Evolutionary conservation across 2,113 vertebrate genomes (phyloP).

Genomic region (Scophthalmus maximus): DNA sequence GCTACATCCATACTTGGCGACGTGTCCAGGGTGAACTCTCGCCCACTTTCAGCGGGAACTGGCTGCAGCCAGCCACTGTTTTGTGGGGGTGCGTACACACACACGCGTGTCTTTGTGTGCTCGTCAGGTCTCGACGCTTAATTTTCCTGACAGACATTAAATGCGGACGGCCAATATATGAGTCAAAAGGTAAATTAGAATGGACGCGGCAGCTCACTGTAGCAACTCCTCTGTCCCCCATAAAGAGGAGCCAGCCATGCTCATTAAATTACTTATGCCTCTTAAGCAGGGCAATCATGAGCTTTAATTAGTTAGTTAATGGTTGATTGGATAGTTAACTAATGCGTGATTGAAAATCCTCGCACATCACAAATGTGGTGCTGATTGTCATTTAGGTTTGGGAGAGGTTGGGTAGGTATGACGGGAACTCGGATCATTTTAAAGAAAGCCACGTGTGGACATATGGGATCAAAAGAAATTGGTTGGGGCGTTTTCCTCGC

Average conservation of each 20-base stretch:
- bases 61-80: too few species aligned
- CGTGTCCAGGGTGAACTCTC: not conserved
- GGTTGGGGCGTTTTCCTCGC: conserved; percentile 27
- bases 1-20: too few species aligned
- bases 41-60: not conserved
- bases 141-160: conserved; percentile 33
- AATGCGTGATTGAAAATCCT: conserved; percentile 66
- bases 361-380: not conserved
- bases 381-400: conserved; percentile 24
- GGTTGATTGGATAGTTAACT: conserved; percentile 69
- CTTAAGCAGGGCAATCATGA: conserved; percentile 69
- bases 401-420: not conserved
- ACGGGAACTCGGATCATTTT: conserved; percentile 7
- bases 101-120: conserved; percentile 10
- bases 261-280: conserved; percentile 71
- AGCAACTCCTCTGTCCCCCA: conserved; percentile 34
- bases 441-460: conserved; percentile 22
- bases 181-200: conserved; percentile 37
- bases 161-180: conserved; percentile 22
- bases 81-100: not conserved
- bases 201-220: conserved; percentile 6
- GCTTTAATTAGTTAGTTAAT: conserved; percentile 71
- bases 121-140: conserved; percentile 15
- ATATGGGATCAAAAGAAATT: conserved; percentile 25
- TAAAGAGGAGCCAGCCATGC: conserved; percentile 38